Evolutionary conservation across 2,113 vertebrate genomes (phyloP).

Genomic region (Channa argus): DNA sequence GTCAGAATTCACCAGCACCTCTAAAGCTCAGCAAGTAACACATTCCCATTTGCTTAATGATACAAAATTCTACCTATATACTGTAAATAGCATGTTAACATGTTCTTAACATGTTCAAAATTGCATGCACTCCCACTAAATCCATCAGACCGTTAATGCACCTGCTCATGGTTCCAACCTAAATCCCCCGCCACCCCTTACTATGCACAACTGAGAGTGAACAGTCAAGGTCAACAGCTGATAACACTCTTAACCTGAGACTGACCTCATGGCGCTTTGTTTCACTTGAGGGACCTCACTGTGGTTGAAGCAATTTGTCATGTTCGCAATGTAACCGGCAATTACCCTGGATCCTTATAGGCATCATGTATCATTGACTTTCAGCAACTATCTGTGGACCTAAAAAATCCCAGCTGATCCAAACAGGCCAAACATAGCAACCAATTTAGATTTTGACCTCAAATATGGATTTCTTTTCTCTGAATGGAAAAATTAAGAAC

Average conservation of each 20-base stretch:
- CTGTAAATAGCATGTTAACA: no score
- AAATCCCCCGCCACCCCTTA: slow-evolving; percentile 35
- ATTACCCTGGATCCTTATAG: slow-evolving; percentile 76
- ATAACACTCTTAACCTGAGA: slow-evolving; percentile 71
- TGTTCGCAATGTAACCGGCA: slow-evolving; percentile 69
- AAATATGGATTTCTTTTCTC: slow-evolving; percentile 38
- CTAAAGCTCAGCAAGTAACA: background rate
- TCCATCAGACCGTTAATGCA: slow-evolving; percentile 25
- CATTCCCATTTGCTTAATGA: no score
- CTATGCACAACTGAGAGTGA: slow-evolving; percentile 42
- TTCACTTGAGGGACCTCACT: slow-evolving; percentile 69
- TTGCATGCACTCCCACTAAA: background rate
- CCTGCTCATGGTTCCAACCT: slow-evolving; percentile 15
- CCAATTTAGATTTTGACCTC: slow-evolving; percentile 60
- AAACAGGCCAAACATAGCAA: slow-evolving; percentile 63
- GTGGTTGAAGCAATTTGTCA: slow-evolving; percentile 77
- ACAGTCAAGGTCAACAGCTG: slow-evolving; percentile 77
- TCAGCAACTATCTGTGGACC: slow-evolving; percentile 66
- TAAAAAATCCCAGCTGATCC: slow-evolving; percentile 73
- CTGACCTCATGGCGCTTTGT: slow-evolving; percentile 62
- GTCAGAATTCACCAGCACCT: background rate
- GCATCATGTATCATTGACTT: slow-evolving; percentile 80
- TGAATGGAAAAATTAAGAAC: slow-evolving; percentile 49
- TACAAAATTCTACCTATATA: no score
- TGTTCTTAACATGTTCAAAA: no score